These are phyloP conservation scores for Arenicola marina DNA, from an alignment of 2,888 invertebrate species.

Conservation along the genomic window DNA sequence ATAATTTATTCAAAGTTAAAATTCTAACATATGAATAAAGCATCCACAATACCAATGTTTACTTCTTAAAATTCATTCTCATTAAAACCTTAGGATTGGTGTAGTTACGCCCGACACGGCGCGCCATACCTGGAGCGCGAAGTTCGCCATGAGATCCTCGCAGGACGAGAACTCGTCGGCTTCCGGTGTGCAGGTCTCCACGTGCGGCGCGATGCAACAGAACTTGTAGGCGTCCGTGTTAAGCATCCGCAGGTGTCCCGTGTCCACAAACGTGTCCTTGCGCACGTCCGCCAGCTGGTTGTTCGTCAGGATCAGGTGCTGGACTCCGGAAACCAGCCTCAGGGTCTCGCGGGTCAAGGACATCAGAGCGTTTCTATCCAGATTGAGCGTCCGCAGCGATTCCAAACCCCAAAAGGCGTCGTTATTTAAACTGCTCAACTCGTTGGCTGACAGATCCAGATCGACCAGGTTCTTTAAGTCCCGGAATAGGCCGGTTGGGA, in stretches of 20 bases:
- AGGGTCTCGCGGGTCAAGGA: slow-evolving; percentile 5
- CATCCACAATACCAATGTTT: no score
- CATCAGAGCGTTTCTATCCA: slow-evolving; percentile 18
- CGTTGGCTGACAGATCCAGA: slow-evolving; percentile 31
- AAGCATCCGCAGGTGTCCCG: slow-evolving; percentile 14
- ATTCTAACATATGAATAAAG: no score
- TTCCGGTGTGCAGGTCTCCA: slow-evolving; percentile 28
- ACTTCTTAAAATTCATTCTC: no score
- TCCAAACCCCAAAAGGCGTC: slow-evolving; percentile 23
- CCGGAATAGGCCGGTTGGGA: slow-evolving; percentile 15
- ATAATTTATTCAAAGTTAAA: no score
- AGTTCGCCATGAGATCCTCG: slow-evolving; percentile 37
- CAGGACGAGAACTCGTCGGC: slow-evolving; percentile 37
- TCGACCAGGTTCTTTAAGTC: slow-evolving; percentile 21
- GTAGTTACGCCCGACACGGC: no score
- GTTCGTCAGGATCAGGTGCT: slow-evolving; percentile 12
- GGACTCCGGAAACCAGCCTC: background rate
- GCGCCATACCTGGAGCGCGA: slow-evolving; percentile 35
- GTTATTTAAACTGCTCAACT: slow-evolving; percentile 8
- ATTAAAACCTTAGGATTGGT: no score
- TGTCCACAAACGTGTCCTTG: slow-evolving; percentile 18
- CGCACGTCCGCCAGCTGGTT: slow-evolving; percentile 21
- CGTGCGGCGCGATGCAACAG: slow-evolving; percentile 48
- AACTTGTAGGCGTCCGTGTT: slow-evolving; percentile 49
- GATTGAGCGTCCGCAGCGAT: slow-evolving; percentile 20